Percentiles rank a stretch among this genome's conserved stretches.
These are phyloP conservation scores for Troides helena DNA, from an alignment of 2,888 invertebrate species.

Conservation along the genomic window DNA sequence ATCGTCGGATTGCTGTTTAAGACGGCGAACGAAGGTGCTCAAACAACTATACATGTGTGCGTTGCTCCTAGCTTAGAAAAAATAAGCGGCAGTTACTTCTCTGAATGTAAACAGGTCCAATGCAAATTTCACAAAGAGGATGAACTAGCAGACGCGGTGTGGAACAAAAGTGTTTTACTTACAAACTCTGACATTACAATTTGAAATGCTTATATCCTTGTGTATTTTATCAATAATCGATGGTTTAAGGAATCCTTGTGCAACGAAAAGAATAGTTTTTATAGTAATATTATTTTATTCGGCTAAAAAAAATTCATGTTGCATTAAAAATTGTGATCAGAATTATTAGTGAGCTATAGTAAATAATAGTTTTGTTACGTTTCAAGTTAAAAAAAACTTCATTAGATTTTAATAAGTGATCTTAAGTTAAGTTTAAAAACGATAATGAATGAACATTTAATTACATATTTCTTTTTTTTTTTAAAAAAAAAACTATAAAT, in stretches of 20 bases:
- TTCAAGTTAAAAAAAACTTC: neutral
- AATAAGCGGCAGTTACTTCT: slow-evolving; percentile 86
- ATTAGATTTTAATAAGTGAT: neutral
- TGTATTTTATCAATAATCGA: neutral
- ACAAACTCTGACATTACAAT: neutral
- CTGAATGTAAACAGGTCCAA: slow-evolving; percentile 82
- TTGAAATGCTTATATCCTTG: neutral
- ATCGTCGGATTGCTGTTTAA: slow-evolving; percentile 83
- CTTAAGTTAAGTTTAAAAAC: too few species aligned
- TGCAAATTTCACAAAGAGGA: slow-evolving; percentile 14
- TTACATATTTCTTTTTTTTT: too few species aligned
- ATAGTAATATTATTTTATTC: neutral
- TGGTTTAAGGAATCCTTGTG: neutral
- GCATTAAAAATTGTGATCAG: neutral
- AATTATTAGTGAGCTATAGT: neutral
- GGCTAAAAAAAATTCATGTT: neutral
- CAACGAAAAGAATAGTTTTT: neutral
- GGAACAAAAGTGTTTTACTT: slow-evolving; percentile 18
- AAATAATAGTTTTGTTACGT: neutral
- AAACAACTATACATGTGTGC: slow-evolving; percentile 86
- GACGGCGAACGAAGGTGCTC: slow-evolving; percentile 86
- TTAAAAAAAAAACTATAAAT: too few species aligned
- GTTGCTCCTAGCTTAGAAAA: slow-evolving; percentile 85
- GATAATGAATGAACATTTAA: too few species aligned
- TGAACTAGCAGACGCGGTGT: slow-evolving; percentile 3